phyloP scores from a whole-genome alignment of 2,888 invertebrate species.

The Kuschelorhynchus macadamiae region DNA sequence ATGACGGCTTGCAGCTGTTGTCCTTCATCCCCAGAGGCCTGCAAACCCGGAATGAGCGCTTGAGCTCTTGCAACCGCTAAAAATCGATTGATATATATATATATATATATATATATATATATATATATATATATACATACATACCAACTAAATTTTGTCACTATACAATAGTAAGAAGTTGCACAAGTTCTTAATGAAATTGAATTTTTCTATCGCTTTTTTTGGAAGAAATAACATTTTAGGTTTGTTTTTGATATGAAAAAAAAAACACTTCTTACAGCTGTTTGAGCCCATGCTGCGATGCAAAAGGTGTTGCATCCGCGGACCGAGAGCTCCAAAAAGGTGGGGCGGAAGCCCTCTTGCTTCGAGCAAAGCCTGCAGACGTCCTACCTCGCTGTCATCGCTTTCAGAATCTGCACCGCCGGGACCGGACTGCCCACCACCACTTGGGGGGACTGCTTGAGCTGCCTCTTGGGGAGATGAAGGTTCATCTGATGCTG shows the following conservation, averaged over 20 bases:
- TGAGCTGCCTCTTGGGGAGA: slow-evolving; percentile 67
- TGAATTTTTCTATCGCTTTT: too few relatives aligned
- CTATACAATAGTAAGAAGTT: too few relatives aligned
- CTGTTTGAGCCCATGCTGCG: slow-evolving; percentile 90
- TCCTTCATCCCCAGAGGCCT: slow-evolving; percentile 94
- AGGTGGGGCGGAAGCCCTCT: slow-evolving; percentile 96
- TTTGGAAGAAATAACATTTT: too few relatives aligned
- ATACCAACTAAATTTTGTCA: too few relatives aligned
- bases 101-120: too few relatives aligned
- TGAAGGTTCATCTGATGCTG: slow-evolving; percentile 66
- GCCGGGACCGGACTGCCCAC: slow-evolving; percentile 66
- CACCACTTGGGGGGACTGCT: slow-evolving; percentile 63
- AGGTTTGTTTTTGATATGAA: too few relatives aligned
- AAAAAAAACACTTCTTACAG: too few relatives aligned
- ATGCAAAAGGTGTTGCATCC: slow-evolving; percentile 96
- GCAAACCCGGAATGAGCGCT: slow-evolving; percentile 91
- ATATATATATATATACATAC: too few relatives aligned
- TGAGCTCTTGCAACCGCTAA: slow-evolving; percentile 89
- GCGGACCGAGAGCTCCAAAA: slow-evolving; percentile 94
- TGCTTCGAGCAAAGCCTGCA: slow-evolving; percentile 95
- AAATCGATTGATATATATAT: not conserved
- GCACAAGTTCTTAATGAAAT: too few relatives aligned
- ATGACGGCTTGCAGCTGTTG: slow-evolving; percentile 97
- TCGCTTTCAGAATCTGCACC: slow-evolving; percentile 82
- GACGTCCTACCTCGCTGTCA: slow-evolving; percentile 94